A percentile compares a stretch with the other conserved stretches of the same genome.
These are phyloP conservation scores for Microcebus jonahi DNA, from an alignment of 2,113 vertebrate genomes.

Conservation along the genomic window DNA sequence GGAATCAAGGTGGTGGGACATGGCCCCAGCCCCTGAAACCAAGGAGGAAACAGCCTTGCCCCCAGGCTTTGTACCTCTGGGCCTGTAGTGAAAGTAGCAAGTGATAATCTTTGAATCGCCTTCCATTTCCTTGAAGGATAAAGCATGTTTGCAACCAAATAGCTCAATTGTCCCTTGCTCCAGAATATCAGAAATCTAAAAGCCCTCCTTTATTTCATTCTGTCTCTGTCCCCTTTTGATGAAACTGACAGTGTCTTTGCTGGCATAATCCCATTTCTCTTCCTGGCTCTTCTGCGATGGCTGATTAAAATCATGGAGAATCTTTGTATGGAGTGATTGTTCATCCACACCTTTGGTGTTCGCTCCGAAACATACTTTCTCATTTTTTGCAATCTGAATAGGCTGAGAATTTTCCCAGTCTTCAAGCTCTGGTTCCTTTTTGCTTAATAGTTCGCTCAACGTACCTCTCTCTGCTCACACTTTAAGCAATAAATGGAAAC, in stretches of 20 bases:
- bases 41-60: neutral
- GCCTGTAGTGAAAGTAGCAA: neutral
- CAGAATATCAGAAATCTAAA: neutral
- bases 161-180: neutral
- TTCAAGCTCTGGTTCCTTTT: neutral
- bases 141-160: neutral
- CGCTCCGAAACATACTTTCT: neutral
- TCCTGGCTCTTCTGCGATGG: neutral
- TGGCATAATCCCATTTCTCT: neutral
- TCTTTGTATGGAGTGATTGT: neutral
- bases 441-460: neutral
- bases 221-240: neutral
- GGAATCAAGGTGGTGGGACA: too few species aligned
- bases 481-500: neutral
- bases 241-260: neutral
- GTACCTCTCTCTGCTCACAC: neutral
- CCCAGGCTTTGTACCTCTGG: neutral
- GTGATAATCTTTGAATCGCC: neutral
- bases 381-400: neutral
- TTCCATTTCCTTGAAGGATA: neutral
- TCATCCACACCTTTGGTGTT: neutral
- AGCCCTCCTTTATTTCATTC: neutral
- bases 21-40: neutral
- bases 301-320: neutral
- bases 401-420: neutral